Evolutionary conservation across 2,797 vertebrate species (phyloP).

Genomic region (Enteromius anoplus): DNA sequence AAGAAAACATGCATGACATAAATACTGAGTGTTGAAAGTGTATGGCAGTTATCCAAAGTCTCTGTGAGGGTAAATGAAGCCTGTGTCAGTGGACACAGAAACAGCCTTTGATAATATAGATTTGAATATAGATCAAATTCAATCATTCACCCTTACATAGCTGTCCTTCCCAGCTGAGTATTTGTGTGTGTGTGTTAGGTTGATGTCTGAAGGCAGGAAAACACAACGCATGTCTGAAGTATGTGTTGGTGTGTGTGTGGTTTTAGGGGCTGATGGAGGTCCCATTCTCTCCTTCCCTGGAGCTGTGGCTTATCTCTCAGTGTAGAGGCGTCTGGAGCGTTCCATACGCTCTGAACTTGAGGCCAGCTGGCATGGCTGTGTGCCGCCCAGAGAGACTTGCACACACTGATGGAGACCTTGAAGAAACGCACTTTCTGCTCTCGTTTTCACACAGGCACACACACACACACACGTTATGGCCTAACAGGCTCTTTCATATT

Average conservation of each 20-base stretch:
- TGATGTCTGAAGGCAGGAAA: not conserved
- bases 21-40: not conserved
- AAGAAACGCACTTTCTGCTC: slow-evolving; percentile 35
- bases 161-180: not conserved
- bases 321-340: slow-evolving; percentile 70
- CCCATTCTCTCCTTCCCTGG: slow-evolving; percentile 12
- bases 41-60: not conserved
- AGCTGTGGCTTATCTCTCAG: slow-evolving; percentile 53
- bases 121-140: slow-evolving; percentile 4
- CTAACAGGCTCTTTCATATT: slow-evolving; percentile 52
- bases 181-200: not conserved
- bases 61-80: slow-evolving; percentile 33
- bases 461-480: slow-evolving; percentile 50
- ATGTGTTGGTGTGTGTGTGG: slow-evolving; percentile 26
- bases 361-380: slow-evolving; percentile 67
- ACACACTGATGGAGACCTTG: slow-evolving; percentile 55
- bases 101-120: slow-evolving; percentile 41
- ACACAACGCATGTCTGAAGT: slow-evolving; percentile 10
- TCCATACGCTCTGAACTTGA: slow-evolving; percentile 66
- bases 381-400: slow-evolving; percentile 50
- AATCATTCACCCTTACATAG: slow-evolving; percentile 23
- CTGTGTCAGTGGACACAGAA: slow-evolving; percentile 8
- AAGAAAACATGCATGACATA: not conserved
- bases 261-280: slow-evolving; percentile 1
- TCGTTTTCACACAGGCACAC: slow-evolving; percentile 41